These are phyloP conservation scores for Telmatochromis brachygnathus DNA, from an alignment of 2,113 vertebrate genomes.

Conservation along the genomic window DNA sequence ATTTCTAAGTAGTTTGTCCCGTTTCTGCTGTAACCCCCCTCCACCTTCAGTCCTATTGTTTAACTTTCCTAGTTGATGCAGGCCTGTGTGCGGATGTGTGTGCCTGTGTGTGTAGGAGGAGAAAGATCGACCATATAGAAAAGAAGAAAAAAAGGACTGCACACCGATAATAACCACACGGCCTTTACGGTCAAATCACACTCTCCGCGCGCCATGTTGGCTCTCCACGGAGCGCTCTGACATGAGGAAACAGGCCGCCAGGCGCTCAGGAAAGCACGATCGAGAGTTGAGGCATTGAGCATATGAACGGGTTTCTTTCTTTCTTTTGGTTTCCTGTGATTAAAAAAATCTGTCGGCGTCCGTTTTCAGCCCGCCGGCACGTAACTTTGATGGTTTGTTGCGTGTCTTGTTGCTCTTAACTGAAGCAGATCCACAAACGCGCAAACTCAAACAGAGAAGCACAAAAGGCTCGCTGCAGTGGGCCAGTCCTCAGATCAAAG, in stretches of 20 bases:
- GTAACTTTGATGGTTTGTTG: not conserved
- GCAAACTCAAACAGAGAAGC: not conserved
- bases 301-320: not conserved
- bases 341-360: not conserved
- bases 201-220: slow-evolving; percentile 59
- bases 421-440: not conserved
- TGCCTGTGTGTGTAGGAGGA: not conserved
- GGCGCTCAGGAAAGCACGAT: slow-evolving; percentile 7
- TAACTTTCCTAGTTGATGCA: not conserved
- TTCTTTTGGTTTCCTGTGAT: not conserved
- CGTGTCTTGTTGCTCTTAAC: not conserved
- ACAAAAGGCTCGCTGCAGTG: slow-evolving; percentile 18
- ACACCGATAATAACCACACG: slow-evolving; percentile 1
- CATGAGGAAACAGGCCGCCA: slow-evolving; percentile 54
- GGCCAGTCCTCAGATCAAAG: slow-evolving; percentile 32
- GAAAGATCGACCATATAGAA: not conserved
- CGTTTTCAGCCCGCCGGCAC: not conserved
- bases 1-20: not conserved
- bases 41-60: not conserved
- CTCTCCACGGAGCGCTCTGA: slow-evolving; percentile 7
- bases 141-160: not conserved
- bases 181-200: slow-evolving; percentile 32
- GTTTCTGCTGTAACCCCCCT: not conserved
- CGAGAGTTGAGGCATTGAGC: not conserved
- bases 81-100: not conserved